phyloP scores from a whole-genome alignment of 2,797 vertebrate species.

The Schizopygopsis pylzovi region DNA sequence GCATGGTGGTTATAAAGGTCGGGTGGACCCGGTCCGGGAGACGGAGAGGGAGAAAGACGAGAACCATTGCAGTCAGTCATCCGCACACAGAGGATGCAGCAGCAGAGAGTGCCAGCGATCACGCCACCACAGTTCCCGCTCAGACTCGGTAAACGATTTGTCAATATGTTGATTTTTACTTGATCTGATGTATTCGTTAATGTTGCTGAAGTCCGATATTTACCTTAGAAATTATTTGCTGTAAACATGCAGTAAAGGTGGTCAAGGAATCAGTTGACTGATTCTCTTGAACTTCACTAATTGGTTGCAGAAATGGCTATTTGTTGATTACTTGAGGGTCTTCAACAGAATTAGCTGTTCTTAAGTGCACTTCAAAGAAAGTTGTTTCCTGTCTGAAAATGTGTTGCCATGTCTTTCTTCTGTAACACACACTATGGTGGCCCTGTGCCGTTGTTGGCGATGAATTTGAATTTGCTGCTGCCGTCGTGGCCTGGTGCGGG shows the following conservation, averaged over 20 bases:
- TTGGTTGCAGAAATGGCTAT: conserved; percentile 36
- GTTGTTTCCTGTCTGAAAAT: conserved; percentile 82
- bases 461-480: conserved; percentile 87
- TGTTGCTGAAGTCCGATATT: conserved; percentile 12
- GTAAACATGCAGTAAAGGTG: conserved; percentile 1
- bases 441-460: conserved; percentile 85
- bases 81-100: conserved; percentile 73
- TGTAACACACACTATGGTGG: conserved; percentile 89
- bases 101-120: conserved; percentile 77
- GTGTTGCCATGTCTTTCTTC: conserved; percentile 93
- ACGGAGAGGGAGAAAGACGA: conserved; percentile 66
- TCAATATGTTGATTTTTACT: not conserved
- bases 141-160: conserved; percentile 78
- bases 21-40: conserved; percentile 5
- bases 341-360: conserved; percentile 37
- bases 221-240: conserved; percentile 1
- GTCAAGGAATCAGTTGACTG: not conserved
- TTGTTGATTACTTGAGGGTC: conserved; percentile 41
- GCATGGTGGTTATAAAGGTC: conserved; percentile 20
- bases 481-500: conserved; percentile 77
- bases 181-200: not conserved
- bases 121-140: conserved; percentile 68
- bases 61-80: conserved; percentile 84
- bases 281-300: conserved; percentile 24
- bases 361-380: conserved; percentile 63